Evolutionary conservation across 2,888 invertebrate species (phyloP), one percentile per base, ranked within the genome.

Genomic region (Phyllotreta cruciferae): DNA sequence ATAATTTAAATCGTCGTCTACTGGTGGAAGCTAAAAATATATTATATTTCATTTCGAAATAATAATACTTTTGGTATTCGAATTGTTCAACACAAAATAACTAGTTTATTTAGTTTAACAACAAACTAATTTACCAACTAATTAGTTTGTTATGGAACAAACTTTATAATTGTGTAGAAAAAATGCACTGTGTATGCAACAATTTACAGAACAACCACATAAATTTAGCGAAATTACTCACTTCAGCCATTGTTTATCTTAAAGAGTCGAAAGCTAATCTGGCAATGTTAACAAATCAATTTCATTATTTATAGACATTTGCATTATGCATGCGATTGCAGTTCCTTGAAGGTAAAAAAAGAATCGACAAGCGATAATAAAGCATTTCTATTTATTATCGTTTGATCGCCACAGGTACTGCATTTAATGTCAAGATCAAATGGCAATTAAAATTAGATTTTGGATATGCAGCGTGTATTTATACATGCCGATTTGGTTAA

Each of bases 1-100:
- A 56, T 68, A 74, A 49, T 74, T 70, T 9, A 74, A 24, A 5
- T 64, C 66, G 34, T 53, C 56, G n/a, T 8, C 49, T 13, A 10
- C 34, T 3, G 34, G 11, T 7, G 41, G 41, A 9, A n/a, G 10
- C n/a, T n/a, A 41, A 5, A 41, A 41, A 41, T 41, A 41, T 9
- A 41, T 41, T 3, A 41, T 10, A 41, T 24, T 24, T 24, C 24
- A 41, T 2, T 4, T 2, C 4, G 10, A 41, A 41, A 41, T 10
- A n/a, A n/a, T 9, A 41, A 41, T 5, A 41, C 9, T 41, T 41
- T 41, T n/a, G 10, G 24, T 24, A 24, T 24, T 24, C 24, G 24
- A 1, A 24, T 3, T 24, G 24, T 24, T 24, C 4, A 24, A 24
- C 24, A 24, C 24, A 24, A 24, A 1, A 24, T 24, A 24, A 24